Evolutionary conservation across 2,797 vertebrate genomes (phyloP).

Genomic region (Mormyrops boulengeri): DNA sequence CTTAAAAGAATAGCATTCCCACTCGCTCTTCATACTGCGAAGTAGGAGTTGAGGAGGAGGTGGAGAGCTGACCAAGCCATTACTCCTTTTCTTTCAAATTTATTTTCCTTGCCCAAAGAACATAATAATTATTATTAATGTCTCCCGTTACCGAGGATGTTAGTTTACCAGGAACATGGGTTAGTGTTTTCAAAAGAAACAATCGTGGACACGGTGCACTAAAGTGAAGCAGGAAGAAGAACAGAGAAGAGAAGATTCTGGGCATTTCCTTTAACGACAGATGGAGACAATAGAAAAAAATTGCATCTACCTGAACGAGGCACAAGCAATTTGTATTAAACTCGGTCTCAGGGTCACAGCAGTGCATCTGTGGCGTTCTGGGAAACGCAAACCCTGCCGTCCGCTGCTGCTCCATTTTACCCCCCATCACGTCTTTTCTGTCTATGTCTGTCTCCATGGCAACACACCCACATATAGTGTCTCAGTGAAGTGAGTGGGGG

Average conservation of each 20-base stretch:
- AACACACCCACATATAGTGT: slow-evolving; percentile 26
- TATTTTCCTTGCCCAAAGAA: background rate
- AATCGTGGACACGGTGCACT: background rate
- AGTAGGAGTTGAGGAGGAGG: slow-evolving; percentile 7
- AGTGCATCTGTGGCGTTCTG: background rate
- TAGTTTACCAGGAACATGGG: background rate
- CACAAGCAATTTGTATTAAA: background rate
- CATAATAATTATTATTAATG: background rate
- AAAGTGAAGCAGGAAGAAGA: background rate
- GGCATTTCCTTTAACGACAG: background rate
- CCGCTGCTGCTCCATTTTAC: background rate
- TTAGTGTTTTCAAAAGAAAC: background rate
- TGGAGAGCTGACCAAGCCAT: background rate
- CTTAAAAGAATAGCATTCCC: background rate
- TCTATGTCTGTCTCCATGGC: slow-evolving; percentile 37
- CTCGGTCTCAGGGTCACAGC: background rate
- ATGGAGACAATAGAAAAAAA: background rate
- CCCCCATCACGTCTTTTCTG: slow-evolving; percentile 23
- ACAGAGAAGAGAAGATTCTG: too few species aligned
- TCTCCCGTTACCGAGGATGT: background rate
- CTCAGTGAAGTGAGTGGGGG: background rate
- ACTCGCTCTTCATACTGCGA: background rate
- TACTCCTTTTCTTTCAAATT: background rate
- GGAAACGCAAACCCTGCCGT: background rate
- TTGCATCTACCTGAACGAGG: background rate